Percentiles rank a stretch among this genome's conserved stretches.
These are phyloP conservation scores for Sebastes taczanowskii DNA, from an alignment of 2,797 vertebrate genomes.

Conservation along the genomic window DNA sequence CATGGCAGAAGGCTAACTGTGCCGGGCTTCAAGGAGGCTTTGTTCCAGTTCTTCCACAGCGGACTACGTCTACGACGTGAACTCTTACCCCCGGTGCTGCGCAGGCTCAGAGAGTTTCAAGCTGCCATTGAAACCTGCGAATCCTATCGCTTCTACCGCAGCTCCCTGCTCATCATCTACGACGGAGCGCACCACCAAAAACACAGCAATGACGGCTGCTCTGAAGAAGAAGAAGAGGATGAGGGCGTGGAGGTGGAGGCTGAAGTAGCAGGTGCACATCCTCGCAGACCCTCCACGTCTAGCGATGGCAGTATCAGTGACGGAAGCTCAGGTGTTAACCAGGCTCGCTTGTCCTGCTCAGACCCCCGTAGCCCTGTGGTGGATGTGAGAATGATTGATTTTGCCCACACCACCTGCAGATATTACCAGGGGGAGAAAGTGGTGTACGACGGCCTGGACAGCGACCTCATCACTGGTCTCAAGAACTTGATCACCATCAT, in stretches of 20 bases:
- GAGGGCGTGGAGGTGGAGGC: constrained; percentile 63
- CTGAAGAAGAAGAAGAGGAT: constrained; percentile 73
- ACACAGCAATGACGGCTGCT: constrained; percentile 59
- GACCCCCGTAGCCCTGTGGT: constrained; percentile 76
- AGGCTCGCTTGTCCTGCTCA: constrained; percentile 21
- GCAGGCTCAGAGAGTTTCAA: constrained; percentile 91
- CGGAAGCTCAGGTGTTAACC: constrained; percentile 53
- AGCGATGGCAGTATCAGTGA: constrained; percentile 52
- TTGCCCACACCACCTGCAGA: constrained; percentile 97
- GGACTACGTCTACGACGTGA: constrained; percentile 89
- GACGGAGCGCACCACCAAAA: constrained; percentile 86
- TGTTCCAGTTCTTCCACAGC: constrained; percentile 96
- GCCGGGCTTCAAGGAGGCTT: constrained; percentile 93
- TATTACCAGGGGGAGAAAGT: constrained; percentile 93
- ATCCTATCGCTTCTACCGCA: constrained; percentile 97
- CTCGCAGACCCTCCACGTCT: constrained; percentile 52
- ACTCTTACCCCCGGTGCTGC: constrained; percentile 91
- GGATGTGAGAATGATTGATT: constrained; percentile 99
- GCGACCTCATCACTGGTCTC: constrained; percentile 96
- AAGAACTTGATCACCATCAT: constrained; percentile 98
- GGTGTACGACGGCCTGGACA: constrained; percentile 96
- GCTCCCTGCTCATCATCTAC: constrained; percentile 95
- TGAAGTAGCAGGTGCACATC: constrained; percentile 72
- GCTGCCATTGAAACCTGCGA: constrained; percentile 91
- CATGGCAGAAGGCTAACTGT: constrained; percentile 92